Base-by-base conservation (phyloP, 2,797 vertebrate genomes). In the Lophotriccus pileatus region DNA sequence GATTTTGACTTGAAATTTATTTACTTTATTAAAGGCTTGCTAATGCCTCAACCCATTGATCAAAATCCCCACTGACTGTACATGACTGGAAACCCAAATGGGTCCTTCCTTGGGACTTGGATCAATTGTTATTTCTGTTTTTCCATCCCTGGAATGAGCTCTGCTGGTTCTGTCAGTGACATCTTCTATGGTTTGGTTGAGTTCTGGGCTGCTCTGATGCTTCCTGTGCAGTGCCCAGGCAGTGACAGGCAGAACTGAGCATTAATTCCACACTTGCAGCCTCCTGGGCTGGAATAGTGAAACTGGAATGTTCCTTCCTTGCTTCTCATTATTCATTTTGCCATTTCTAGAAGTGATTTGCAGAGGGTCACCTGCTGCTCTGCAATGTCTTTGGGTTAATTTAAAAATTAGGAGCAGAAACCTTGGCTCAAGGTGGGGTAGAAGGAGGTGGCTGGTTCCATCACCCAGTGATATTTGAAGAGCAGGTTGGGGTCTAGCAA, bases 21-120 rank as follows among this genome's bases (percentile, higher is more conserved):
- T 95, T 84, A 41, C 73, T 88, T 91, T 85, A 86, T 92, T 94
- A 93, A 91, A 84, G 59, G 46, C 77, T 88, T 89, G 30, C 79
- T 88, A 68, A 78, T 75, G 63, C 62, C 21, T 83, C 43, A 9
- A 30, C 73, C 46, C 22, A 39, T 78, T 76, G 78, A 88, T 91
- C 64, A 64, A 60, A 81, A 49, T 75, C 44, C 47, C 47, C 28
- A 28, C 20, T 1, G 23, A 87, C 62, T 19, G 63, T 56, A 63
- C 75, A 15, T 30, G 76, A 62, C 76, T 90, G 49, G 66, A 88
- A 95, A 83, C 44, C 36, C 25, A 14, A 78, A 46, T 14, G 32
- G 20, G 18, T 72, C 39, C n/a, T 81, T 68, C 41, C 44, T 7
- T 21, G 46, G 58, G 41, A 37, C n/a, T 37, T 17, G 3, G 28